Evolutionary conservation across 2,888 invertebrate species (phyloP), one percentile per base, ranked within the genome.

Genomic region (Criorhina ranunculi): DNA sequence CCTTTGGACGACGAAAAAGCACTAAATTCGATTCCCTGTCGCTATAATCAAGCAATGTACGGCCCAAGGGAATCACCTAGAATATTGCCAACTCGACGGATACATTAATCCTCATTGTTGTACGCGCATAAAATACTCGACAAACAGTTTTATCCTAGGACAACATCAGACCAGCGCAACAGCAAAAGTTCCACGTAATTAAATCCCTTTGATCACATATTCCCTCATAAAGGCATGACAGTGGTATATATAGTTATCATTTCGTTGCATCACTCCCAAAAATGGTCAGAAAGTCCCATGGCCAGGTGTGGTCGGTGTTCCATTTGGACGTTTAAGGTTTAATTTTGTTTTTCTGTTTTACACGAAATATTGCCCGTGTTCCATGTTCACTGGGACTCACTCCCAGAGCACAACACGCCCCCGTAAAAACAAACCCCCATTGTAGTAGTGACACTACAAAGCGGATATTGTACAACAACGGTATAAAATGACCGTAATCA

Each of bases 141-240:
- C n/a, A 35, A 31, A 11, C 12, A 35, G 7, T 33, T 42, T 8
- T 15, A 12, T 66, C 59, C 11, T 9, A 44, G 44, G 17, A 37
- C 59, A 53, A 29, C 53, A 49, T 31, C n/a, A 8, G 37, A 9
- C 29, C 5, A 29, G 4, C 12, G 8, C 17, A 24, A 17, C 17
- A 42, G 24, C 24, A 24, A 55, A n/a, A 60, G 24, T 6, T 8
- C 53, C n/a, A 17, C 53, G 29, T 55, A 83, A 75, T 73, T 62
- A 62, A 83, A 73, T 78, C 73, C 37, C 62, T 75, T 79, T 83
- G 83, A 79, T 79, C 57, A 51, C 7, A 79, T 51, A 79, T 83
- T 79, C 79, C 31, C 37, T 83, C 55, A 57, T 42, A 62, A 66
- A 31, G 40, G 49, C 8, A 12, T 7, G 17, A 11, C 55, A 40